Evolutionary conservation across 2,113 vertebrate genomes (phyloP).

Genomic region (Okapia johnstoni): DNA sequence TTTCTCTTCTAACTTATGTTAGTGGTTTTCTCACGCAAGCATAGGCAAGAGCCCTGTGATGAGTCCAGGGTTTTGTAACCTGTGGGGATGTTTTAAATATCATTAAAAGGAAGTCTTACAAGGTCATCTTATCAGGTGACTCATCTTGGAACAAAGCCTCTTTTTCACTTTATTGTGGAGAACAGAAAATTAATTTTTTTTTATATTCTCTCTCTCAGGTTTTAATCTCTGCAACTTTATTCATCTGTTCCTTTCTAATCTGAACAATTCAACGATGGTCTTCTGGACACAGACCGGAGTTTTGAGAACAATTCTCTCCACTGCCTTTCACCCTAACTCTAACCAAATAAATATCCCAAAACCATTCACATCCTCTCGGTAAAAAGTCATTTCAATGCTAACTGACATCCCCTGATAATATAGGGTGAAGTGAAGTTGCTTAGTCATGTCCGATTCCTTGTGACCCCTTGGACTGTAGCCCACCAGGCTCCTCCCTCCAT

Average conservation of each 20-base stretch:
- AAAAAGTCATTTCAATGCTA: not conserved
- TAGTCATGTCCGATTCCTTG: not conserved
- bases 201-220: not conserved
- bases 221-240: not conserved
- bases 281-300: not conserved
- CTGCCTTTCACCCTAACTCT: not conserved
- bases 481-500: not conserved
- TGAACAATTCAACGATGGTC: not conserved
- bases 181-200: conserved; percentile 22
- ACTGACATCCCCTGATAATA: not conserved
- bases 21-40: not conserved
- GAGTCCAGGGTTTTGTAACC: not conserved
- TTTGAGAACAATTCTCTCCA: not conserved
- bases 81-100: conserved; percentile 41
- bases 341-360: conserved; percentile 29
- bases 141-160: not conserved
- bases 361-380: not conserved
- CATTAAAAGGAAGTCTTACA: conserved; percentile 21
- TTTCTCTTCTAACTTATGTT: not conserved
- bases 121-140: conserved; percentile 14
- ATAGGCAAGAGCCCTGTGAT: not conserved
- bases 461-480: not conserved
- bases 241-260: not conserved
- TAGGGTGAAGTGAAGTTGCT: not conserved
- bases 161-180: conserved; percentile 3